A percentile compares a stretch with the other conserved stretches of the same genome.
Conservation (phyloP, 2,888 invertebrate species). For the Agrochola lychnidis region DNA sequence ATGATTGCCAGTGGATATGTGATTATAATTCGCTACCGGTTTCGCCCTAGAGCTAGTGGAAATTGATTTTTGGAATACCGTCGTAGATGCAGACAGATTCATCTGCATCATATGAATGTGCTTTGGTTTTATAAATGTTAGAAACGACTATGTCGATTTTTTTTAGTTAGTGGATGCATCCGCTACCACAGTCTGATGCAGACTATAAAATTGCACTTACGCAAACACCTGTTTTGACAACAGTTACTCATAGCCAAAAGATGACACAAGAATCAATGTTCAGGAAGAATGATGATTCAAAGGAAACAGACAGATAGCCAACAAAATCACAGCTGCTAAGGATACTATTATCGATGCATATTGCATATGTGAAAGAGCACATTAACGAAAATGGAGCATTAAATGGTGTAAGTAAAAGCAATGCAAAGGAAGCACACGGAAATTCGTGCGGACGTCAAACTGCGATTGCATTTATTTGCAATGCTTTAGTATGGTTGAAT, state of each 20-base stretch:
- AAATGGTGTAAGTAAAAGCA: not conserved
- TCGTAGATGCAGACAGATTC: conserved; percentile 38
- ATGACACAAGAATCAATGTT: not conserved
- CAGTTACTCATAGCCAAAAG: not conserved
- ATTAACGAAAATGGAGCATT: not conserved
- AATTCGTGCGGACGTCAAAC: not conserved
- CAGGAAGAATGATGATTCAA: conserved; percentile 1
- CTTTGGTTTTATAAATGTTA: conserved; percentile 8
- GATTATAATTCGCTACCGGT: conserved; percentile 74
- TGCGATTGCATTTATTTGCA: not conserved
- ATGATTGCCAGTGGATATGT: conserved; percentile 71
- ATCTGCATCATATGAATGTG: conserved; percentile 29
- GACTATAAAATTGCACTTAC: not conserved
- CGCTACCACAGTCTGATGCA: not conserved
- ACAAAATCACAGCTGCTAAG: not conserved
- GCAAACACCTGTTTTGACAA: not conserved
- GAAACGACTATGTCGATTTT: conserved; percentile 8
- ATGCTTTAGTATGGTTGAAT: not conserved
- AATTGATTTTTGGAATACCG: conserved; percentile 58
- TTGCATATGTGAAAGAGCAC: not conserved
- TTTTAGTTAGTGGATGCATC: not conserved
- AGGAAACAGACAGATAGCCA: not conserved
- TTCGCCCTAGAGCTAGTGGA: conserved; percentile 55
- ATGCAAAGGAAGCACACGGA: not conserved
- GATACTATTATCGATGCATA: not conserved